Base-by-base conservation (phyloP, 2,888 invertebrate genomes). In the Parapristionchus giblindavisi region DNA sequence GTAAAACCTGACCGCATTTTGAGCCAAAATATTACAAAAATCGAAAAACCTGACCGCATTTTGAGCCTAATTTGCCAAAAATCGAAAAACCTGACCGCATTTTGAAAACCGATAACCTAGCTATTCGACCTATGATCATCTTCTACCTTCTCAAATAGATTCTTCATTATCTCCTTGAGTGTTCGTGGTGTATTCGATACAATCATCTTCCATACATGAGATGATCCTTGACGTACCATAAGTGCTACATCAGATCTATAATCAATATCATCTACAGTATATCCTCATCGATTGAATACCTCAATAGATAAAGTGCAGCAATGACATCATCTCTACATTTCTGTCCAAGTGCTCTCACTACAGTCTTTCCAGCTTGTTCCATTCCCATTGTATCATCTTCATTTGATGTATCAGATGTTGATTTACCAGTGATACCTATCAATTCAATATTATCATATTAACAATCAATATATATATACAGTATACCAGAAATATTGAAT, bases 301-400 rank as follows among this genome's bases (percentile, higher is more conserved):
- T 74, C 3, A 96, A 96, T 94, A 99, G 96, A 89, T 99, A 99
- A 56, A 97, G 90, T 0, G 96, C 96, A 34, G 96, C 94, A 72
- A 96, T 89, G 52, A 99, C 97, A 36, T 95, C 91, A 89, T 98
- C 96, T 73, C 97, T 91, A 60, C 96, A 90, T 87, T 96, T 96
- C 1, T 92, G 92, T 0, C 98, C 97, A 68, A 99, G 91, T 14
- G 94, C 93, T 70, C 91, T 91, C 83, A 96, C 93, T 80, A 98
- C 97, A 0, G 95, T 94, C 88, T 92, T 91, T 87, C 96, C 95
- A 0, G 95, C 95, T 88, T 94, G 94, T 88, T 96, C 96, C 0
- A 98, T 98, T 77, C 98, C 99, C 89, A 99, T 97, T 89, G 98
- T 99, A 88, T 99, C 99, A 89, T 99, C 99, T 89, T 99, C 98